These are phyloP conservation scores for Halictus rubicundus DNA, from an alignment of 1,140 invertebrate genomes.

Conservation along the genomic window DNA sequence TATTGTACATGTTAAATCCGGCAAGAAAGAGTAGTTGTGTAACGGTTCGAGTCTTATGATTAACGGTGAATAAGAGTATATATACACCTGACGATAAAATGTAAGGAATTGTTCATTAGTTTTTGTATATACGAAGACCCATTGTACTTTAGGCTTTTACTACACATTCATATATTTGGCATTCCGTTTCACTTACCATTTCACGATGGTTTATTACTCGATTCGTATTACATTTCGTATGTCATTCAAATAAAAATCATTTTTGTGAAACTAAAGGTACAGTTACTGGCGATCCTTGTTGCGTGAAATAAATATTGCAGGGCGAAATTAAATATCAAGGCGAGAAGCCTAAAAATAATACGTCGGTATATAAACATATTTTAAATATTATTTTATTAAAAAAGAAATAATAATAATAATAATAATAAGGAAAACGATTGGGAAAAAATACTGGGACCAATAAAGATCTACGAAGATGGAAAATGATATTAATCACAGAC, in stretches of 20 bases:
- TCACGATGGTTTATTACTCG: conserved; percentile 46
- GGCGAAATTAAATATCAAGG: conserved; percentile 1
- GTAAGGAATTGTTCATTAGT: conserved; percentile 61
- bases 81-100: conserved; percentile 42
- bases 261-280: conserved; percentile 61
- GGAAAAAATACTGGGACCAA: background rate
- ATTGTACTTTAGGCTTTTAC: conserved; percentile 37
- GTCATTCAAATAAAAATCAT: conserved; percentile 63
- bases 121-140: conserved; percentile 50
- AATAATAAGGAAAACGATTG: background rate
- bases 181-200: conserved; percentile 51
- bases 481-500: conserved; percentile 24
- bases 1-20: conserved; percentile 47
- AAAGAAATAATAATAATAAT: background rate
- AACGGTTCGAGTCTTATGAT: conserved; percentile 36
- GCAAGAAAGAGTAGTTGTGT: conserved; percentile 38
- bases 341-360: background rate
- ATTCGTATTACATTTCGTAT: conserved; percentile 57
- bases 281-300: conserved; percentile 24
- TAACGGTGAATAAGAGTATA: conserved; percentile 39
- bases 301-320: conserved; percentile 10
- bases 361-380: background rate
- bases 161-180: conserved; percentile 44
- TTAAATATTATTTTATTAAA: conserved; percentile 15
- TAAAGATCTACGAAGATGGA: background rate